Evolutionary conservation across 2,888 invertebrate genomes (phyloP).

Genomic region (Polymixis lichenea): DNA sequence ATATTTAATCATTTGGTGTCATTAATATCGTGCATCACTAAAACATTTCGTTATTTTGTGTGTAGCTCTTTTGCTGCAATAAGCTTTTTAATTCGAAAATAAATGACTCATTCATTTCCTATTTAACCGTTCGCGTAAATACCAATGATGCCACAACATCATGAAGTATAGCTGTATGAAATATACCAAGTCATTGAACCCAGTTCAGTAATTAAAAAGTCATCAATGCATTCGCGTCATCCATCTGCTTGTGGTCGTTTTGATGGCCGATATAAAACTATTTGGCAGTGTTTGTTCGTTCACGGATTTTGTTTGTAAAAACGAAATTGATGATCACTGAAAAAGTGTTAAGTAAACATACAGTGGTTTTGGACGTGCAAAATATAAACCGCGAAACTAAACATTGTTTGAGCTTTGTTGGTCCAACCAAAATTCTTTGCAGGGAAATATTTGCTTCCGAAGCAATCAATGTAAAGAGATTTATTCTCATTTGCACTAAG

Average conservation of each 20-base stretch:
- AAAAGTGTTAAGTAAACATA: conserved; percentile 51
- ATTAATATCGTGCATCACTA: conserved; percentile 9
- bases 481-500: not conserved
- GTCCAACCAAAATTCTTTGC: conserved; percentile 10
- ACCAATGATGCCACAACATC: conserved; percentile 43
- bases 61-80: not conserved
- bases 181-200: conserved; percentile 66
- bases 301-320: conserved; percentile 64
- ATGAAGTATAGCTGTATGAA: conserved; percentile 37
- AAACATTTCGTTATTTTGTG: not conserved
- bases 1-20: conserved; percentile 10
- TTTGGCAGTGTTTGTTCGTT: conserved; percentile 71
- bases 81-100: conserved; percentile 21
- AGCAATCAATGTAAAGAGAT: not conserved
- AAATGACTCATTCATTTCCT: conserved; percentile 25
- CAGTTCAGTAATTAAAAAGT: conserved; percentile 80
- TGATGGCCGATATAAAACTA: conserved; percentile 76
- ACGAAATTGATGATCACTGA: conserved; percentile 65
- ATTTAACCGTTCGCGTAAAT: conserved; percentile 16
- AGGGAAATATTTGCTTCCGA: not conserved
- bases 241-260: conserved; percentile 75
- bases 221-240: conserved; percentile 76
- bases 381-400: conserved; percentile 30
- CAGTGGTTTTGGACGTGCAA: conserved; percentile 20
- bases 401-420: conserved; percentile 24